Evolutionary conservation across 2,797 vertebrate genomes (phyloP).

Genomic region (Hafferia zeledoni): DNA sequence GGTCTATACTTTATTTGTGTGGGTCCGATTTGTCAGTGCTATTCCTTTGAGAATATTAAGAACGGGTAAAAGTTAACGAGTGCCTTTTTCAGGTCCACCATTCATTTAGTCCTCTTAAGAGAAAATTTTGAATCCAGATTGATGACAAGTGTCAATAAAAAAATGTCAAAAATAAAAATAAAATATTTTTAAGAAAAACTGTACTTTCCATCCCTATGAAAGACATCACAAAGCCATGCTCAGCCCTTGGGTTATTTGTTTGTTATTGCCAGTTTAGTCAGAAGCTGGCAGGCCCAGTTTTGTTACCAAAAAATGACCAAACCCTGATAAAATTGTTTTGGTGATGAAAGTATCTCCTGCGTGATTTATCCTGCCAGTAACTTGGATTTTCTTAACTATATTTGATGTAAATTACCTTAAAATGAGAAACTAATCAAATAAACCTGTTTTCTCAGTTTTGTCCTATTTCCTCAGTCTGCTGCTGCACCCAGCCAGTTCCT

Average conservation of each 20-base stretch:
- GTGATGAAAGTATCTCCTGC: not conserved
- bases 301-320: not conserved
- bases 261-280: not conserved
- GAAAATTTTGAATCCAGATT: not conserved
- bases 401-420: not conserved
- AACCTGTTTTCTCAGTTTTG: not conserved
- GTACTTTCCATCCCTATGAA: not conserved
- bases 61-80: not conserved
- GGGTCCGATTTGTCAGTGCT: not conserved
- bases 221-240: not conserved
- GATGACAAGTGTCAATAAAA: not conserved
- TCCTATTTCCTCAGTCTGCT: not conserved
- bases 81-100: not conserved
- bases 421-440: not conserved
- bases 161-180: not conserved
- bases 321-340: not conserved
- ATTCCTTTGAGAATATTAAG: not conserved
- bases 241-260: not conserved
- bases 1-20: not conserved
- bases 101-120: not conserved
- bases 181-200: not conserved
- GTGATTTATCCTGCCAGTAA: not conserved
- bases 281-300: not conserved
- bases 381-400: not conserved
- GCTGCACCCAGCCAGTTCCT: not conserved